Base-by-base conservation (phyloP, 2,888 invertebrate species). In the Campoletis raptor region DNA sequence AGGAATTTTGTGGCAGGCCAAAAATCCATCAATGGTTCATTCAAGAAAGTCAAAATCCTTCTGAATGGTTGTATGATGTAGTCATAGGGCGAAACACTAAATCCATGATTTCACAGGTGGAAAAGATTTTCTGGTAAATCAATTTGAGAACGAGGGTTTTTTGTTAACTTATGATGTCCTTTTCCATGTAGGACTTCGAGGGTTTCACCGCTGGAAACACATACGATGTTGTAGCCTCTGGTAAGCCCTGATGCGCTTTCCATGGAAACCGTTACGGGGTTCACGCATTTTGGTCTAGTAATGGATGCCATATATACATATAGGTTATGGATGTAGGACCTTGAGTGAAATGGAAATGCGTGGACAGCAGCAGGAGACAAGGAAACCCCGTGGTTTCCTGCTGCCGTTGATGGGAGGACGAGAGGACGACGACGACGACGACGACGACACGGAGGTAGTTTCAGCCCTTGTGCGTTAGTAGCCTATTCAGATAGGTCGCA, bases 261-360 rank as follows among this genome's bases (percentile, higher is more conserved):
- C 76, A 77, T 74, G 77, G 61, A 73, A 67, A 73, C 36, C 30
- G 78, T 73, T 64, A 81, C 57, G 48, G 66, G 57, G 45, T 81
- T 52, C 66, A 86, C 76, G 57, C 37, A 72, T 54, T 66, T 54
- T 66, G 24, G 48, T 52, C 66, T 42, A 54, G 85, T 81, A 67
- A 85, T 67, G 57, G 78, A 45, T 45, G 52, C n/a, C n/a, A 69
- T 37, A 8, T 40, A 40, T 40, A 24, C 45, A 36, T 40, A 81
- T 48, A 64, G n/a, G 24, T 36, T 24, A n/a, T 21, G 42, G 54
- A 67, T 30, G 45, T 67, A 30, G 36, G 70, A 77, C 74, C 89
- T 77, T 89, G 91, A 90, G 92, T 91, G 90, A 91, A 92, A 92
- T 92, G 92, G 92, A 92, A 92, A 92, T 92, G 90, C 88, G 82